Conservation (phyloP, 2,888 invertebrate species). For the Parapristionchus giblindavisi region DNA sequence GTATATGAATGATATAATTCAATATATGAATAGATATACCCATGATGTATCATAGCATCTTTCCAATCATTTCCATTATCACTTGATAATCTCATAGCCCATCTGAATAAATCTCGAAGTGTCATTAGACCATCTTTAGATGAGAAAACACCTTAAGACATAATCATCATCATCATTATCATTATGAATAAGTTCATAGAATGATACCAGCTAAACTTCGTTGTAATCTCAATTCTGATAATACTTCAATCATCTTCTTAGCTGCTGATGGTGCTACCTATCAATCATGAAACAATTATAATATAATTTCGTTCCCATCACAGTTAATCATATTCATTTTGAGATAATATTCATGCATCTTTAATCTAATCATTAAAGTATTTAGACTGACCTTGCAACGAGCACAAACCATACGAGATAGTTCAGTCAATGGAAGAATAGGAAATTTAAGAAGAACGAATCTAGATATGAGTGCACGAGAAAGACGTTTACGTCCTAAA, state of each 20-base stretch:
- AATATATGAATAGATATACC: constrained; percentile 48
- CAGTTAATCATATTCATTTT: no score
- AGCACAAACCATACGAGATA: constrained; percentile 75
- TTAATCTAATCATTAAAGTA: no score
- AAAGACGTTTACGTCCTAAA: constrained; percentile 86
- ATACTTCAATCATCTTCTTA: constrained; percentile 62
- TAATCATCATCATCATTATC: not conserved
- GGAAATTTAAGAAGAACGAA: constrained; percentile 97
- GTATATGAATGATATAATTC: not conserved
- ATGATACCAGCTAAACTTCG: constrained; percentile 32
- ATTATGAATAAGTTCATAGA: not conserved
- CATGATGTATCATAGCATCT: constrained; percentile 94
- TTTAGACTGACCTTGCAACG: constrained; percentile 15
- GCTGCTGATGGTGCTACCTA: constrained; percentile 53
- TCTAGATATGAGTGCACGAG: constrained; percentile 93
- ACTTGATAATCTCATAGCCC: constrained; percentile 60
- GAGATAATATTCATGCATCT: no score
- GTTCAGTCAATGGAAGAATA: constrained; percentile 87
- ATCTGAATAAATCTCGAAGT: constrained; percentile 61
- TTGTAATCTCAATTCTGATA: constrained; percentile 53
- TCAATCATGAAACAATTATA: not conserved
- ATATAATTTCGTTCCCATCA: not conserved
- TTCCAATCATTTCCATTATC: constrained; percentile 52
- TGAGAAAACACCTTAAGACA: constrained; percentile 62
- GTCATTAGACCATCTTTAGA: constrained; percentile 66